Evolutionary conservation across 64 coral and sea anemone species (phyloP), one percentile per base, ranked within the genome.

Genomic region (Stichodactyla mertensii): DNA sequence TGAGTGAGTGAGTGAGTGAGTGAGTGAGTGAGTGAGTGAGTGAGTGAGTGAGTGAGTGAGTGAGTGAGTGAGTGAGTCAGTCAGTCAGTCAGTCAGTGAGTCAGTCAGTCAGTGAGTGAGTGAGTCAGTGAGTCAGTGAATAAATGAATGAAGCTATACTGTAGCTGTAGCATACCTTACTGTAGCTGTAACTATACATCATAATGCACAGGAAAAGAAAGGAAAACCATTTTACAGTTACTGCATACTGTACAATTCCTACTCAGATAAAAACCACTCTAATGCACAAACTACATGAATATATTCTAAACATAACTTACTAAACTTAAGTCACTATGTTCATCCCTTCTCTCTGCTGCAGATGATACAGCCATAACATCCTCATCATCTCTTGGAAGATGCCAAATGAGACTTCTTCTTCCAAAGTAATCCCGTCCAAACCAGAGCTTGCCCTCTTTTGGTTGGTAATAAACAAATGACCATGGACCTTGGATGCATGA

Each of bases 401-500:
- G 95, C 95, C 95, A 97, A 2, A 97, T 54, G 13, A 97, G 67
- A 61, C 95, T 97, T 9, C 95, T 85, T 3, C 95, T 92, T 24
- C 95, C 95, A 93, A 97, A 97, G 56, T 88, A 97, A 80, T 97
- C 95, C 71, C 95, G 70, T 18, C 95, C 95, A 97, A 97, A 97
- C 95, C 95, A 97, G 23, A 91, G 78, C 56, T 79, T 91, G 54
- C 91, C 87, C 14, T 91, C 67, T 57, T n/a, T 86, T 62, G 92
- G 86, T 83, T 97, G 92, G 83, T 91, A 97, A 61, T 91, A 97
- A 57, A 97, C 67, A 86, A 97, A 81, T 54, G 95, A 88, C 95
- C 95, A 97, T 22, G 95, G 95, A 23, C 95, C 95, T 61, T 86
- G 95, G 16, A 97, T 74, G 27, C 71, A 88, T 16, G 89, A 86